Conservation (phyloP, 2,113 vertebrate genomes). For the Dendropsophus ebraccatus region DNA sequence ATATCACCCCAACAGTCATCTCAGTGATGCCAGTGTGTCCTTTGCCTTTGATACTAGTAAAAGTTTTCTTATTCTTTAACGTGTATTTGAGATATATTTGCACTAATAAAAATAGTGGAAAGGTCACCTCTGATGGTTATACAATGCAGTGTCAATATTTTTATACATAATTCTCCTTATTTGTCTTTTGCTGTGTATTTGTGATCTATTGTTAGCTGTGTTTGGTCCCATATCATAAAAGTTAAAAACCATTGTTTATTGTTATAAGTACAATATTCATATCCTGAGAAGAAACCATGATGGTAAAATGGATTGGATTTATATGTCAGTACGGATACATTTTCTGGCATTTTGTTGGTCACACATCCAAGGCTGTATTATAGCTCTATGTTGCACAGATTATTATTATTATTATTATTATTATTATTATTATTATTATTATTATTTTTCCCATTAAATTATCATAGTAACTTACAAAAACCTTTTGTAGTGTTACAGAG, state of each 20-base stretch:
- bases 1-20: background rate
- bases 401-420: too few species aligned
- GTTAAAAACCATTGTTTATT: slow-evolving; percentile 16
- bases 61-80: background rate
- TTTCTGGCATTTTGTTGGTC: too few species aligned
- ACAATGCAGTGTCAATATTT: background rate
- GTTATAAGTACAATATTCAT: background rate
- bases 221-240: background rate
- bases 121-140: background rate
- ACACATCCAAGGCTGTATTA: too few species aligned
- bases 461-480: too few species aligned
- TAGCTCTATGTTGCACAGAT: too few species aligned
- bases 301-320: too few species aligned
- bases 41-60: background rate
- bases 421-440: too few species aligned
- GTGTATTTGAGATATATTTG: background rate
- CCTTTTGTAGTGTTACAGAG: too few species aligned
- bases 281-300: background rate
- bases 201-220: slow-evolving; percentile 4
- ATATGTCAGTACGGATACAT: too few species aligned
- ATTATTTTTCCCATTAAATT: too few species aligned
- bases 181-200: background rate
- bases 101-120: background rate
- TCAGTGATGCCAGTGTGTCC: background rate
- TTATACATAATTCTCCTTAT: background rate